Evolutionary conservation across 53 echinoderm and acorn worm genomes (phyloP), one percentile per base, ranked within the genome.

Genomic region (Paracentrotus lividus): DNA sequence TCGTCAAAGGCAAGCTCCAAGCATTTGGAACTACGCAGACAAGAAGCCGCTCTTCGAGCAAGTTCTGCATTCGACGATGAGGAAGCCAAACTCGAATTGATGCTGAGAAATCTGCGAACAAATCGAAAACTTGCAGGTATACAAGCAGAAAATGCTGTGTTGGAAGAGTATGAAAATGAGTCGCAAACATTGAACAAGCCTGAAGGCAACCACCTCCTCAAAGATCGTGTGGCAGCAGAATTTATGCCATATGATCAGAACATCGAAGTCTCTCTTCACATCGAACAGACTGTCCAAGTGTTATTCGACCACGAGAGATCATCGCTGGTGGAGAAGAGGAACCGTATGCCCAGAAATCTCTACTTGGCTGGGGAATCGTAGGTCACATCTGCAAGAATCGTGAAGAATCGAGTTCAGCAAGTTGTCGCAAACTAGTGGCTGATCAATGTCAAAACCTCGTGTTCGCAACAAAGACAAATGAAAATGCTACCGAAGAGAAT

Each of bases 251-350:
- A n/a, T n/a, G n/a, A n/a, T n/a, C n/a, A n/a, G n/a, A n/a, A n/a
- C n/a, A n/a, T n/a, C n/a, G n/a, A n/a, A n/a, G n/a, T n/a, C n/a
- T n/a, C n/a, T n/a, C n/a, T n/a, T n/a, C n/a, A n/a, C n/a, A n/a
- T n/a, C n/a, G n/a, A n/a, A n/a, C n/a, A n/a, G 78, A 76, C 32
- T 94, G 94, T 52, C 94, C 94, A 18, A 57, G 57, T 27, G 93
- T 93, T 0, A 31, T 93, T 8, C 42, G 68, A 57, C 94, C 96
- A 56, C 49, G 88, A 33, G 94, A 94, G 4, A 84, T 95, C 8
- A 58, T 95, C 15, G 85, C 91, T 49, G 95, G 96, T 24, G 76
- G 88, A 27, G 95, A 94, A 49, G 93, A 94, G 4, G 96, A 96
- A 8, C 96, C 96, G 10, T 96, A 96, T 77, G 96, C 91, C 2